phyloP scores from a whole-genome alignment of 2,113 vertebrate genomes.

The Perca schrenkii region DNA sequence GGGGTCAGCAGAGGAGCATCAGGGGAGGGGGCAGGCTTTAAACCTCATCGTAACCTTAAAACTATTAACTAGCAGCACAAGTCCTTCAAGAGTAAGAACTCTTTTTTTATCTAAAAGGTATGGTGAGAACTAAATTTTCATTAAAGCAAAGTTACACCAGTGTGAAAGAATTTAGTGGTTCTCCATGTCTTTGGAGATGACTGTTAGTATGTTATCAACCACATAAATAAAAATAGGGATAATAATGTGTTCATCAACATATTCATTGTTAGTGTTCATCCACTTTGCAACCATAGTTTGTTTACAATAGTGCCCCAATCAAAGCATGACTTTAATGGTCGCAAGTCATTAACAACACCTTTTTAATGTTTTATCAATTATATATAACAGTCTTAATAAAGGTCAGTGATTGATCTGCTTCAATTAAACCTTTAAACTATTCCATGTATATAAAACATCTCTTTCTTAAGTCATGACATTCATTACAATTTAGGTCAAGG shows the following conservation, averaged over 20 bases:
- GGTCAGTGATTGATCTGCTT: background rate
- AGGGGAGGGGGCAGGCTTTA: slow-evolving; percentile 58
- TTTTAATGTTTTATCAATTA: background rate
- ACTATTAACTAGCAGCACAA: slow-evolving; percentile 62
- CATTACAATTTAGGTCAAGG: slow-evolving; percentile 31
- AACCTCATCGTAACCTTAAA: slow-evolving; percentile 65
- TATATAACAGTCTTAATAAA: background rate
- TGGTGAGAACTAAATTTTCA: slow-evolving; percentile 46
- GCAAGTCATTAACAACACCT: background rate
- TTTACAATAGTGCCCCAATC: background rate
- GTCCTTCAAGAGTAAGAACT: slow-evolving; percentile 44
- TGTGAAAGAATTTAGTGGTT: slow-evolving; percentile 5
- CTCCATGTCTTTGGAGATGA: slow-evolving; percentile 5
- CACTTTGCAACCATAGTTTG: background rate
- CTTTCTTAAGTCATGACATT: slow-evolving; percentile 26
- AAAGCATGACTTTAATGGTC: background rate
- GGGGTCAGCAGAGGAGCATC: slow-evolving; percentile 74
- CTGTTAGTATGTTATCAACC: background rate
- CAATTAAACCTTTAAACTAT: background rate
- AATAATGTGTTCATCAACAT: too few species aligned
- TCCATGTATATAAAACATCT: slow-evolving; percentile 9
- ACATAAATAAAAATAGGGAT: slow-evolving; percentile 5
- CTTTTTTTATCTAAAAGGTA: slow-evolving; percentile 54
- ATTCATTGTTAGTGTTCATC: background rate
- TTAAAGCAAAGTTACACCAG: slow-evolving; percentile 30